Percentiles rank a stretch among this genome's conserved stretches.
Evolutionary conservation across 1,140 invertebrate species (phyloP).

Genomic region (Leptinotarsa undecemlineata): DNA sequence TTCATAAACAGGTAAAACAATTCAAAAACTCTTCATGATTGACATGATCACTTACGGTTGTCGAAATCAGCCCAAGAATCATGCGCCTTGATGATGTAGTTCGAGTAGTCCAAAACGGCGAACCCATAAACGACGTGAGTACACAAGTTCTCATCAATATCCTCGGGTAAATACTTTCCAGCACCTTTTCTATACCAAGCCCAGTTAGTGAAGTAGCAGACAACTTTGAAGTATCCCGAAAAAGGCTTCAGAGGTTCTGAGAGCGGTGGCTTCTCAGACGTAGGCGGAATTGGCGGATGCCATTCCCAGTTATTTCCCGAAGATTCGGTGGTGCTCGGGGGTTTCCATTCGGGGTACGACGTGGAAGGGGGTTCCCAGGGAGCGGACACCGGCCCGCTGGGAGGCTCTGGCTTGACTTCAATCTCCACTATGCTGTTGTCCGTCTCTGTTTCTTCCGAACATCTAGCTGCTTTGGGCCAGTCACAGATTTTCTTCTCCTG

Average conservation of each 20-base stretch:
- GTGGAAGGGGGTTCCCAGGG: conserved; percentile 40
- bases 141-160: conserved; percentile 84
- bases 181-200: conserved; percentile 85
- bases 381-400: conserved; percentile 27
- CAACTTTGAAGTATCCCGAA: conserved; percentile 67
- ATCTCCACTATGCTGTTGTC: conserved; percentile 33
- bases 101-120: conserved; percentile 79
- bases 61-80: conserved; percentile 89
- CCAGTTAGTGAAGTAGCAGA: conserved; percentile 95
- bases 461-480: conserved; percentile 75
- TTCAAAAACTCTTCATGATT: not conserved
- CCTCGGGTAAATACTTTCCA: conserved; percentile 81
- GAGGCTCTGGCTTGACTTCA: conserved; percentile 24
- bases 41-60: conserved; percentile 65
- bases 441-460: conserved; percentile 54
- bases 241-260: conserved; percentile 47
- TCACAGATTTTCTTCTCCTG: conserved; percentile 69
- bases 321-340: conserved; percentile 31
- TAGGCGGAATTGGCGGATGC: conserved; percentile 46
- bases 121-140: conserved; percentile 93
- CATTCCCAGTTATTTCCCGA: conserved; percentile 42
- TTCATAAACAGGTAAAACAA: no score
- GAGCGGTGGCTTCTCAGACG: conserved; percentile 43
- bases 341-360: conserved; percentile 25
- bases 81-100: conserved; percentile 77